Percentiles rank a stretch among this genome's conserved stretches.
phyloP scores from a whole-genome alignment of 2,113 vertebrate genomes.

The Lota lota region DNA sequence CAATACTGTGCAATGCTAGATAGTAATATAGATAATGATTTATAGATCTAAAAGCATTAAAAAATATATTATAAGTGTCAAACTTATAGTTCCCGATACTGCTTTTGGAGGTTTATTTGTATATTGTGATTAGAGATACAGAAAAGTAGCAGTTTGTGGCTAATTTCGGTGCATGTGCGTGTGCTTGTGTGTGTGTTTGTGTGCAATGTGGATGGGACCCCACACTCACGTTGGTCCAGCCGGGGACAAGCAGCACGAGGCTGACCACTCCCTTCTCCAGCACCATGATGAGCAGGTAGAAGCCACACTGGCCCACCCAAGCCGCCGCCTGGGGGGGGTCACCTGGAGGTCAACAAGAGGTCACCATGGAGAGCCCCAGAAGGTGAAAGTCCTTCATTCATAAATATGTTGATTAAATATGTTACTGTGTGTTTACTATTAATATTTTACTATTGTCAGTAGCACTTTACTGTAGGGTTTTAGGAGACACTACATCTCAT shows the following conservation, averaged over 20 bases:
- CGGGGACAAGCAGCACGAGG: conserved; percentile 74
- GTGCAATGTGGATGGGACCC: background rate
- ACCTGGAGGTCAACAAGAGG: conserved; percentile 43
- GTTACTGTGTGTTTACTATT: conserved; percentile 2
- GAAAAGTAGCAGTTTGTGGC: too few species aligned
- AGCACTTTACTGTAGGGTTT: too few species aligned
- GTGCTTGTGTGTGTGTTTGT: background rate
- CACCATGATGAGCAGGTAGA: conserved; percentile 79
- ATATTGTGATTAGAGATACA: too few species aligned
- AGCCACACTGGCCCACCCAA: conserved; percentile 72
- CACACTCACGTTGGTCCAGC: conserved; percentile 74
- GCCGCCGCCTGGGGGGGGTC: conserved; percentile 72
- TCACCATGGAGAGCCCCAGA: too few species aligned
- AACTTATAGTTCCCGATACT: too few species aligned
- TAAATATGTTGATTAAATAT: background rate
- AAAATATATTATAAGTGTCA: too few species aligned
- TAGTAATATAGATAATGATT: too few species aligned
- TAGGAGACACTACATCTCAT: too few species aligned
- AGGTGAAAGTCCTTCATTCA: background rate
- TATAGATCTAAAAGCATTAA: too few species aligned
- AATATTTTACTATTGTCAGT: background rate
- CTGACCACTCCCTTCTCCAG: conserved; percentile 75
- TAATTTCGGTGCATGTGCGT: background rate
- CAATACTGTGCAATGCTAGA: too few species aligned
- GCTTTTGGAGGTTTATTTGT: too few species aligned